phyloP scores from a whole-genome alignment of 2,888 invertebrate species.

The Brassicogethes aeneus region DNA sequence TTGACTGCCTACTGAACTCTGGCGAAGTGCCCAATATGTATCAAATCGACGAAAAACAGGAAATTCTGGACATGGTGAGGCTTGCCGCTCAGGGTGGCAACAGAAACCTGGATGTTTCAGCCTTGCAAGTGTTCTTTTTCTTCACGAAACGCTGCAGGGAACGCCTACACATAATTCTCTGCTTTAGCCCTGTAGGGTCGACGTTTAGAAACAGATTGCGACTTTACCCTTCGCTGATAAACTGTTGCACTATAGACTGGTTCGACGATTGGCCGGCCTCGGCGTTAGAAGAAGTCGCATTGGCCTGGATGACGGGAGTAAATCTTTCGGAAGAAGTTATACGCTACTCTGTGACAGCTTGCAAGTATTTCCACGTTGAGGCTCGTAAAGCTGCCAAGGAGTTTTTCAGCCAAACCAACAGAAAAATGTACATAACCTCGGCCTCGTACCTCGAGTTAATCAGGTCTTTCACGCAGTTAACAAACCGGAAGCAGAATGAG shows the following conservation, averaged over 20 bases:
- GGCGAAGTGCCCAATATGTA: slow-evolving; percentile 84
- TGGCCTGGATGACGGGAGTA: slow-evolving; percentile 64
- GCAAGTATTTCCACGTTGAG: slow-evolving; percentile 82
- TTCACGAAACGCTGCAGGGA: slow-evolving; percentile 73
- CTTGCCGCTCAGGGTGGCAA: slow-evolving; percentile 66
- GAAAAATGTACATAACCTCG: slow-evolving; percentile 77
- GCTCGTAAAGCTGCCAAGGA: slow-evolving; percentile 53
- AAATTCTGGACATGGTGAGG: slow-evolving; percentile 67
- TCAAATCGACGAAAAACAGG: slow-evolving; percentile 74
- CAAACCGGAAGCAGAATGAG: slow-evolving; percentile 64
- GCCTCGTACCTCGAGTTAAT: slow-evolving; percentile 79
- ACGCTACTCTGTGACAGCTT: slow-evolving; percentile 59
- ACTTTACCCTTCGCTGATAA: slow-evolving; percentile 75
- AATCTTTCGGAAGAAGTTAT: slow-evolving; percentile 62
- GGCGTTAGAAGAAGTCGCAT: slow-evolving; percentile 74
- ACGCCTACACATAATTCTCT: slow-evolving; percentile 72
- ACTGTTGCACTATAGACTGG: slow-evolving; percentile 87
- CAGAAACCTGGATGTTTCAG: slow-evolving; percentile 73
- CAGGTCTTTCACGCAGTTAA: slow-evolving; percentile 62
- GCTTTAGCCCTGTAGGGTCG: slow-evolving; percentile 80
- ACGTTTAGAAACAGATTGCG: slow-evolving; percentile 67
- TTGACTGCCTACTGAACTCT: slow-evolving; percentile 74
- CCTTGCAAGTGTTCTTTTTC: slow-evolving; percentile 61
- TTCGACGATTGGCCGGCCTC: slow-evolving; percentile 85
- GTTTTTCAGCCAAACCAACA: slow-evolving; percentile 56